Percentiles rank a stretch among this genome's conserved stretches.
Conservation (phyloP, 1,140 invertebrate species). For the Lepidurus packardi region DNA sequence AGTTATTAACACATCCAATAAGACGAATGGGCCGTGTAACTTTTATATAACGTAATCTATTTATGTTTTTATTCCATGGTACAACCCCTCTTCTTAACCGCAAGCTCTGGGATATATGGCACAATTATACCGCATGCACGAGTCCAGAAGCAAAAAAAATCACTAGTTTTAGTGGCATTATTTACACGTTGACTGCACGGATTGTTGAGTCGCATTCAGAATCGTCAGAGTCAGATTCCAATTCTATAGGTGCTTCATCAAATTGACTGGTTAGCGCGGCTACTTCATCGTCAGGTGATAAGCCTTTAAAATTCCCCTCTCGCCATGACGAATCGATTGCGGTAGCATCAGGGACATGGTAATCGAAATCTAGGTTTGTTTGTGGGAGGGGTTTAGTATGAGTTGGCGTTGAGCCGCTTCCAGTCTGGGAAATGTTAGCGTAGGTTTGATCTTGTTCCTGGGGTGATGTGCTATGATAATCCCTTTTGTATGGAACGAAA, state of each 20-base stretch:
- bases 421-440: slow-evolving; percentile 2
- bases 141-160: background rate
- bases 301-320: slow-evolving; percentile 2
- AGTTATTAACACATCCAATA: background rate
- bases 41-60: background rate
- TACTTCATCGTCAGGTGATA: slow-evolving; percentile 35
- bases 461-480: slow-evolving; percentile 3
- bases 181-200: slow-evolving; percentile 32
- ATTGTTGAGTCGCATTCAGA: slow-evolving; percentile 30
- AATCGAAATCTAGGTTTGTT: slow-evolving; percentile 30
- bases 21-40: background rate
- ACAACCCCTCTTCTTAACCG: background rate
- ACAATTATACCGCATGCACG: slow-evolving; percentile 17
- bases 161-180: background rate
- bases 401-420: background rate
- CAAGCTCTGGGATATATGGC: slow-evolving; percentile 12
- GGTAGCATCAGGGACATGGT: background rate
- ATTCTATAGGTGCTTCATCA: slow-evolving; percentile 27
- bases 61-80: background rate
- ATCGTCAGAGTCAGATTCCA: slow-evolving; percentile 28
- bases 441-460: slow-evolving; percentile 11
- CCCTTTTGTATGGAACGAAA: slow-evolving; percentile 16
- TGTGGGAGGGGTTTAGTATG: slow-evolving; percentile 5
- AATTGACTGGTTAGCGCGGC: slow-evolving; percentile 34
- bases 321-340: background rate